A percentile compares a stretch with the other conserved stretches of the same genome.
phyloP scores from a whole-genome alignment of 2,888 invertebrate genomes.

The Mesopsocus fuscifrons region DNA sequence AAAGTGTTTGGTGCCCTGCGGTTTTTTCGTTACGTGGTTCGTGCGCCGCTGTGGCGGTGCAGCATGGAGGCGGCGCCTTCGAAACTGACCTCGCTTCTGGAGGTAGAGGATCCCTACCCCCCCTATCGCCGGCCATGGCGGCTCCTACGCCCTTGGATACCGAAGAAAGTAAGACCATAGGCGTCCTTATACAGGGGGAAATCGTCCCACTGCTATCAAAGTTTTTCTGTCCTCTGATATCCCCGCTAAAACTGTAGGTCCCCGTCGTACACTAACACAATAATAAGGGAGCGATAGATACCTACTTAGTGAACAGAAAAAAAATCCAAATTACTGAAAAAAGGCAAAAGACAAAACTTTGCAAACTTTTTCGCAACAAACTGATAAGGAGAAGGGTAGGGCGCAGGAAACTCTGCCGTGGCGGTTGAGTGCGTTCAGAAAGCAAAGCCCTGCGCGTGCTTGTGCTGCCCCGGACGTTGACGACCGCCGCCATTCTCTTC shows the following conservation, averaged over 20 bases:
- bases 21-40: too few relatives aligned
- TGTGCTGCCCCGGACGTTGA: slow-evolving; percentile 58
- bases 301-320: too few relatives aligned
- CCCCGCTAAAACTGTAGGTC: too few relatives aligned
- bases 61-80: background rate
- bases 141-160: background rate
- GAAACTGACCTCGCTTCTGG: background rate
- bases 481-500: slow-evolving; percentile 44
- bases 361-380: too few relatives aligned
- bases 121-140: background rate
- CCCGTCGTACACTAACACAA: too few relatives aligned
- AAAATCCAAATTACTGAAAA: background rate
- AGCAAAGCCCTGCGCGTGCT: slow-evolving; percentile 53
- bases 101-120: background rate
- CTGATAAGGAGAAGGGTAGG: background rate
- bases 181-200: too few relatives aligned
- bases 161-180: background rate
- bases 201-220: too few relatives aligned
- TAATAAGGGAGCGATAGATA: too few relatives aligned
- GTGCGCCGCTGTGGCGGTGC: background rate
- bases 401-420: slow-evolving; percentile 7
- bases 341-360: background rate
- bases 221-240: too few relatives aligned
- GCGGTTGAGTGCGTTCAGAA: slow-evolving; percentile 18
- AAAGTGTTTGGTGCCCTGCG: too few relatives aligned